Conservation (phyloP, 2,113 vertebrate genomes). For the Limanda limanda region DNA sequence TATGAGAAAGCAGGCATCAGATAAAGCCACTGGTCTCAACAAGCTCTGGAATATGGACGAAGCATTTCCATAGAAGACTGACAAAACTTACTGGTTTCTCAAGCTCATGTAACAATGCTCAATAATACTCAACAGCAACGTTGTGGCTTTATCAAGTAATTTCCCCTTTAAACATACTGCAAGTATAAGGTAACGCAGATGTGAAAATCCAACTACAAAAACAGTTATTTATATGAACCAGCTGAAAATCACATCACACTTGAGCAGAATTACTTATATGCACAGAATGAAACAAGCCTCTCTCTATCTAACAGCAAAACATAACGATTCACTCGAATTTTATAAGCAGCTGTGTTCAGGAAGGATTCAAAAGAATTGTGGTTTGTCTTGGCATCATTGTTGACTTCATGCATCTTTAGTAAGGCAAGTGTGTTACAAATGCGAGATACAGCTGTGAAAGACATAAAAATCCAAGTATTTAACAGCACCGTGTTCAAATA, state of each 20-base stretch:
- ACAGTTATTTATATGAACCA: not conserved
- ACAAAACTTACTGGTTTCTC: not conserved
- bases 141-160: not conserved
- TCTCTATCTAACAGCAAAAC: not conserved
- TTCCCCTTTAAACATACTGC: not conserved
- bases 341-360: not conserved
- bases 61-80: not conserved
- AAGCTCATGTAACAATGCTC: not conserved
- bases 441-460: constrained; percentile 9
- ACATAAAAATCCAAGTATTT: not conserved
- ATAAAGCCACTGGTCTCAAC: not conserved
- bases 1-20: no score
- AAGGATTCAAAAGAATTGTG: not conserved
- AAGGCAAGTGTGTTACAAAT: not conserved
- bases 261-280: not conserved
- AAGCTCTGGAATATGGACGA: not conserved
- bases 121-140: not conserved
- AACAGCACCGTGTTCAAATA: not conserved
- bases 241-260: not conserved
- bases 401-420: not conserved
- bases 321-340: not conserved
- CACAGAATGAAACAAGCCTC: not conserved
- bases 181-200: not conserved
- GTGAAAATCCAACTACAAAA: not conserved
- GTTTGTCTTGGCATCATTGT: not conserved